Conservation (phyloP, 2,888 invertebrate genomes). For the Hydraecia micacea region DNA sequence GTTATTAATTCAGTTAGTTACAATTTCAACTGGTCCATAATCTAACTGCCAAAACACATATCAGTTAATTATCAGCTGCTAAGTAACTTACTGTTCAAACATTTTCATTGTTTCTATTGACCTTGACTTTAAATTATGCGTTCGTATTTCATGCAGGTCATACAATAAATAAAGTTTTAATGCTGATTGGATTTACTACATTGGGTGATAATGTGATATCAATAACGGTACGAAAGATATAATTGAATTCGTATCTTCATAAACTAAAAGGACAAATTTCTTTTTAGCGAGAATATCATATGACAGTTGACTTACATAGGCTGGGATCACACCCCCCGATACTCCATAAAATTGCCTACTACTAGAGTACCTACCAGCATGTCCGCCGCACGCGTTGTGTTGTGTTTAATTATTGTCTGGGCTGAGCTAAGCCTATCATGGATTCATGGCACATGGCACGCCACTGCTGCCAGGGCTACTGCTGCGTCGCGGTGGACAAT, state of each 20-base stretch:
- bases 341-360: not conserved
- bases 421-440: not conserved
- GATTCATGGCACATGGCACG: no score
- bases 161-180: not conserved
- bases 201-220: not conserved
- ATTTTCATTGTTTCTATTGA: slow-evolving; percentile 22
- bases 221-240: not conserved
- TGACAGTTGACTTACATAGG: not conserved
- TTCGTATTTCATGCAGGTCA: slow-evolving; percentile 30
- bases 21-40: slow-evolving; percentile 10
- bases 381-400: not conserved
- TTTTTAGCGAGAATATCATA: not conserved
- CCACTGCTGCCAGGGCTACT: not conserved
- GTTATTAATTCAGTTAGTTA: no score
- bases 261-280: not conserved
- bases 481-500: not conserved
- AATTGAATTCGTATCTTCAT: not conserved
- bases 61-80: slow-evolving; percentile 39
- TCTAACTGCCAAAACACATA: slow-evolving; percentile 41
- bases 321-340: not conserved
- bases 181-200: not conserved
- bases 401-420: not conserved
- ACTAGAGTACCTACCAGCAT: not conserved
- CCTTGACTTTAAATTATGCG: slow-evolving; percentile 44
- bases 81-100: slow-evolving; percentile 11